phyloP scores from a whole-genome alignment of 2,797 vertebrate genomes.

The Sebastes dallii region DNA sequence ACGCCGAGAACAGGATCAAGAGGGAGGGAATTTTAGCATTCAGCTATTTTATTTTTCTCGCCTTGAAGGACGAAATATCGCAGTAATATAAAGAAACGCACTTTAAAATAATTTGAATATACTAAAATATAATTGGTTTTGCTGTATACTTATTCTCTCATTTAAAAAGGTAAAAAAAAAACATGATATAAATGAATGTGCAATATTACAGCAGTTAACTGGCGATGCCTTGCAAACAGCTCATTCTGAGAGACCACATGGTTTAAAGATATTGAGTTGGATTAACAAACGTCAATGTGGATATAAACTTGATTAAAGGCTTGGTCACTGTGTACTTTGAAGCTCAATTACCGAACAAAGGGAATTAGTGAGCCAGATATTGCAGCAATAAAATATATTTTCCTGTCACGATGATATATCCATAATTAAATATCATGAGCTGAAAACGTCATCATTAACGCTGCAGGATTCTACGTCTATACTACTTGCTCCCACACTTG shows the following conservation, averaged over 20 bases:
- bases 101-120: background rate
- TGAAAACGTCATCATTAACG: background rate
- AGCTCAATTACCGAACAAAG: constrained; percentile 40
- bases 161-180: background rate
- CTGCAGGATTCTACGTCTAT: background rate
- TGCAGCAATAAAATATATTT: constrained; percentile 34
- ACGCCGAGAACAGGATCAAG: constrained; percentile 37
- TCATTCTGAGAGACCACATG: constrained; percentile 31
- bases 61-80: constrained; percentile 29
- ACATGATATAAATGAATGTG: background rate
- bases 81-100: constrained; percentile 1
- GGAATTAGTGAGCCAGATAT: constrained; percentile 30
- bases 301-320: constrained; percentile 75
- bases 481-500: background rate
- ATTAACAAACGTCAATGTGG: constrained; percentile 72
- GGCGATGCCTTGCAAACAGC: constrained; percentile 20
- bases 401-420: background rate
- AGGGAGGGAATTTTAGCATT: constrained; percentile 31
- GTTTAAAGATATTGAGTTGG: constrained; percentile 56
- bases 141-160: background rate
- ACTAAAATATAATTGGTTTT: background rate
- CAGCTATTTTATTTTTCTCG: constrained; percentile 23
- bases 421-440: background rate
- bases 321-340: constrained; percentile 65
- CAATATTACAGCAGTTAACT: constrained; percentile 7